These are phyloP conservation scores for Melanargia galathea DNA, from an alignment of 2,888 invertebrate species.

Conservation along the genomic window DNA sequence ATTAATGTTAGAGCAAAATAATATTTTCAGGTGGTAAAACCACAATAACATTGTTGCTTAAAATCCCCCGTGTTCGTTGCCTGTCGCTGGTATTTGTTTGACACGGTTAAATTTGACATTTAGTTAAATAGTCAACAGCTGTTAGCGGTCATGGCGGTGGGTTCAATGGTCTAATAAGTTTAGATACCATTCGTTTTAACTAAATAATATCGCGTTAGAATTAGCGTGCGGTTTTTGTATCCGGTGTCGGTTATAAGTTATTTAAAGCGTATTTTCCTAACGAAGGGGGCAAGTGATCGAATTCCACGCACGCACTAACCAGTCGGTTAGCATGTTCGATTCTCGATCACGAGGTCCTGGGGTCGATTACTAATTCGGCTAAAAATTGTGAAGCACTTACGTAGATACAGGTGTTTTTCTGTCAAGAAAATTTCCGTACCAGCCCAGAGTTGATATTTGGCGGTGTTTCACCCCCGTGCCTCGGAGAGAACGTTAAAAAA, in stretches of 20 bases:
- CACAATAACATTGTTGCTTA: neutral
- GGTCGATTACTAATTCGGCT: too few relatives aligned
- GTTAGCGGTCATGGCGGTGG: constrained; percentile 36
- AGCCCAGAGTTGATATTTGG: too few relatives aligned
- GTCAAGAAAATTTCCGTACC: too few relatives aligned
- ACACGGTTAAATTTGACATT: constrained; percentile 38
- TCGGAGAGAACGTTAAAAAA: too few relatives aligned
- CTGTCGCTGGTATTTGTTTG: constrained; percentile 7
- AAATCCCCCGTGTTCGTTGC: neutral
- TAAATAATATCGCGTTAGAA: constrained; percentile 27
- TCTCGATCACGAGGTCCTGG: too few relatives aligned
- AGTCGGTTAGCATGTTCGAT: too few relatives aligned
- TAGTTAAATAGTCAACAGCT: constrained; percentile 36
- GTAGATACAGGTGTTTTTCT: too few relatives aligned
- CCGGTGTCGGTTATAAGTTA: neutral
- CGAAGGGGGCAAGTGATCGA: neutral
- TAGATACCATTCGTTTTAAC: constrained; percentile 24
- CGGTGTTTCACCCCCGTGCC: too few relatives aligned
- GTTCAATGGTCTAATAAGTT: constrained; percentile 32
- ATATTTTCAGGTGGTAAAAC: constrained; percentile 6
- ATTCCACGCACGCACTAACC: neutral
- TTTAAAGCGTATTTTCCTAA: neutral
- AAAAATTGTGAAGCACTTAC: too few relatives aligned
- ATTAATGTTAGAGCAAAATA: neutral
- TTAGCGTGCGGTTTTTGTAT: constrained; percentile 27